phyloP scores from a whole-genome alignment of 2,113 vertebrate genomes.

The Indri indri region DNA sequence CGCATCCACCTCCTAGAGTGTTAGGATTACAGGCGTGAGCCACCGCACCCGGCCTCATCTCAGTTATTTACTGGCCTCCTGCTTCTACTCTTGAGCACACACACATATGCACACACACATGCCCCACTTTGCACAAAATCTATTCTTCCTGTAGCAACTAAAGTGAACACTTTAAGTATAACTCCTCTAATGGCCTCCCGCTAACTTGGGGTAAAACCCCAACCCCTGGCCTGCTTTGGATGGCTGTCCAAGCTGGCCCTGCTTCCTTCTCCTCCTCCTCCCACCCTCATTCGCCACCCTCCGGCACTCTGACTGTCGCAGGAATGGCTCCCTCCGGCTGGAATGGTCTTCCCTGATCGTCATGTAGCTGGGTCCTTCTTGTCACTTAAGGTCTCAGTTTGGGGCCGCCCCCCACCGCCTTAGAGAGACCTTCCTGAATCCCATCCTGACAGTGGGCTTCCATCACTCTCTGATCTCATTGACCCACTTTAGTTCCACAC shows the following conservation, averaged over 20 bases:
- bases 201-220: not conserved
- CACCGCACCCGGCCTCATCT: not conserved
- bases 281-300: not conserved
- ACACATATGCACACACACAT: not conserved
- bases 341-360: not conserved
- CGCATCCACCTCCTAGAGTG: too few relatives aligned
- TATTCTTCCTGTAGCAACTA: not conserved
- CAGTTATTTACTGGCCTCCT: not conserved
- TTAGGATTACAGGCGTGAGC: too few relatives aligned
- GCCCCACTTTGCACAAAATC: not conserved
- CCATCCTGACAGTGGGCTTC: too few relatives aligned
- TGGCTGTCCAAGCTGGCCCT: not conserved
- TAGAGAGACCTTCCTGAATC: not conserved
- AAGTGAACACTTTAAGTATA: not conserved
- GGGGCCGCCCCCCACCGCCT: not conserved
- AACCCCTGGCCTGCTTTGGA: not conserved
- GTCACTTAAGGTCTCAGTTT: not conserved
- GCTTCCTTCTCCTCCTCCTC: not conserved
- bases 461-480: not conserved
- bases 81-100: not conserved
- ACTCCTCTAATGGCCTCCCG: not conserved
- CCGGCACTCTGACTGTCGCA: not conserved
- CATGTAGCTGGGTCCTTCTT: not conserved
- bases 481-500: not conserved
- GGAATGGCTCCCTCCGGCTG: not conserved